Percentiles rank a stretch among this genome's conserved stretches.
Evolutionary conservation across 1,140 invertebrate genomes (phyloP).

Genomic region (Contarinia nasturtii): DNA sequence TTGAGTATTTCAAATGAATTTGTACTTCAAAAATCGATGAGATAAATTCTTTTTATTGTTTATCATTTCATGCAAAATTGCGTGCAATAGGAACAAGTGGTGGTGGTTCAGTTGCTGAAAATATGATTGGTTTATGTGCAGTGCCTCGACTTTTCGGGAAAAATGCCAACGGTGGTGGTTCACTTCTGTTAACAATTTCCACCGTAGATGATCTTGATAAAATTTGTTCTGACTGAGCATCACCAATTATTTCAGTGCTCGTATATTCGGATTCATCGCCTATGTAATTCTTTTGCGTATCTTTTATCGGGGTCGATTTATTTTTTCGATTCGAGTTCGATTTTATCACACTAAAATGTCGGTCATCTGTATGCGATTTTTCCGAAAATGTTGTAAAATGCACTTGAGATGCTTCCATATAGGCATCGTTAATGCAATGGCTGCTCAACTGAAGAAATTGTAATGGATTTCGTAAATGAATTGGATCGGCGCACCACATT

Average conservation of each 20-base stretch:
- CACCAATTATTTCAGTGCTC: neutral
- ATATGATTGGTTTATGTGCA: neutral
- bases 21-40: too few relatives aligned
- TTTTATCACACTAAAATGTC: neutral
- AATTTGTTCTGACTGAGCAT: neutral
- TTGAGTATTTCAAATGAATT: too few relatives aligned
- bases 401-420: neutral
- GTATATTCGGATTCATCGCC: neutral
- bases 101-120: conserved; percentile 2
- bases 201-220: neutral
- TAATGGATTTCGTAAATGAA: conserved; percentile 5
- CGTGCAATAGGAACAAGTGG: conserved; percentile 4
- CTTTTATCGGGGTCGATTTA: neutral
- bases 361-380: neutral
- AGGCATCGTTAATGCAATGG: conserved; percentile 5
- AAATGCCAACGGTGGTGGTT: conserved; percentile 6
- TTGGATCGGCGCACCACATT: conserved; percentile 4
- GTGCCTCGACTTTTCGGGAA: neutral
- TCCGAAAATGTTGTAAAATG: neutral
- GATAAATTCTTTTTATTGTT: too few relatives aligned
- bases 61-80: too few relatives aligned
- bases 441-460: conserved; percentile 4
- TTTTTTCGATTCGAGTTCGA: neutral
- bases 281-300: neutral
- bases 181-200: neutral